These are phyloP conservation scores for Camarhynchus parvulus DNA, from an alignment of 2,113 vertebrate species.

Conservation along the genomic window DNA sequence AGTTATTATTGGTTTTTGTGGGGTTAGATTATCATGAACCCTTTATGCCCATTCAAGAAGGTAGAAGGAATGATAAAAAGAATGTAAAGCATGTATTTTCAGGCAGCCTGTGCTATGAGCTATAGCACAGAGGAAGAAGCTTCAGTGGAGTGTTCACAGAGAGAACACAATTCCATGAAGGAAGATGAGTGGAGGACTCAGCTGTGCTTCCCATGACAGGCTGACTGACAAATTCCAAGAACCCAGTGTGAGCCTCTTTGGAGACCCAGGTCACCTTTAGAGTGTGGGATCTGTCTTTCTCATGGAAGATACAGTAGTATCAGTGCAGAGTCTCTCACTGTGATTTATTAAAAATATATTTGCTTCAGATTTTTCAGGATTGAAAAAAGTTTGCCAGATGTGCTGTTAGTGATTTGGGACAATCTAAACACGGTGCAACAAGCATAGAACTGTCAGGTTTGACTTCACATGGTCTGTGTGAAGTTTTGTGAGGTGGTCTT, in stretches of 20 bases:
- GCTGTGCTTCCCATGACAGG: not conserved
- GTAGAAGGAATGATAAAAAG: not conserved
- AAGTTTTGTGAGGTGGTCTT: not conserved
- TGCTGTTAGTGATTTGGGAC: not conserved
- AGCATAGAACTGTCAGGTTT: not conserved
- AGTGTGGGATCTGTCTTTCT: not conserved
- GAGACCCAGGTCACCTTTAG: not conserved
- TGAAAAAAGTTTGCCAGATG: not conserved
- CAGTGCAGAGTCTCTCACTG: not conserved
- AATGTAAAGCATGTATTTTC: not conserved
- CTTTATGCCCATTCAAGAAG: not conserved
- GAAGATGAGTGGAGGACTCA: not conserved
- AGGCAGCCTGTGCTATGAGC: not conserved
- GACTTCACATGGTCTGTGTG: not conserved
- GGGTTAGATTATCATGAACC: not conserved
- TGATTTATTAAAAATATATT: not conserved
- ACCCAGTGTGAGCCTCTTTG: not conserved
- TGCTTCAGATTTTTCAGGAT: not conserved
- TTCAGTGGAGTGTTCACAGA: not conserved
- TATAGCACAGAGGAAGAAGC: not conserved
- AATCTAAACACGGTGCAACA: accelerated
- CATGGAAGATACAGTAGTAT: not conserved
- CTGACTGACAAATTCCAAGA: not conserved
- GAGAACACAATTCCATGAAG: not conserved
- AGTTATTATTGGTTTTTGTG: not conserved